These are phyloP conservation scores for Macquaria australasica DNA, from an alignment of 2,113 vertebrate genomes.

Conservation along the genomic window DNA sequence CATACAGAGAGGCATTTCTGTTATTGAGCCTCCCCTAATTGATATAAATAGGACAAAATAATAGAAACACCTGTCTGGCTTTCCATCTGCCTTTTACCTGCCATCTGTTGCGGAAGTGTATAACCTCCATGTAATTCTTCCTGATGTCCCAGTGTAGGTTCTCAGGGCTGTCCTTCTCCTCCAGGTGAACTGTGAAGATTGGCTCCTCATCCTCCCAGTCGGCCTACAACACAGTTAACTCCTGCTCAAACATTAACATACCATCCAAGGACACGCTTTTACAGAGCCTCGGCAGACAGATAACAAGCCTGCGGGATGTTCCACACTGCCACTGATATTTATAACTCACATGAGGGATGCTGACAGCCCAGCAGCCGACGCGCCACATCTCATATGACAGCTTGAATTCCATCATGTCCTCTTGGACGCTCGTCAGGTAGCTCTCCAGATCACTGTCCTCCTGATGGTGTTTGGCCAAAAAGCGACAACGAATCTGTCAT, in stretches of 20 bases:
- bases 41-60: neutral
- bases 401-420: conserved; percentile 84
- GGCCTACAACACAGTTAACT: conserved; percentile 62
- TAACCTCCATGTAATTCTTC: conserved; percentile 79
- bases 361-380: conserved; percentile 80
- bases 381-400: conserved; percentile 86
- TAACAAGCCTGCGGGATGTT: conserved; percentile 52
- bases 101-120: conserved; percentile 77
- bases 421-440: conserved; percentile 71
- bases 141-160: conserved; percentile 84
- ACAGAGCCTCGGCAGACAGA: conserved; percentile 39
- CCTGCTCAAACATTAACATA: conserved; percentile 51
- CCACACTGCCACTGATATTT: conserved; percentile 52
- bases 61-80: neutral
- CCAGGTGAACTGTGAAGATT: conserved; percentile 81
- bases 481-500: conserved; percentile 32
- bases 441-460: conserved; percentile 75
- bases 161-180: conserved; percentile 80
- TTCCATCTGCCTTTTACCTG: conserved; percentile 71
- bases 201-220: conserved; percentile 71
- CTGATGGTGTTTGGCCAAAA: conserved; percentile 62
- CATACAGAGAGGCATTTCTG: too few relatives aligned
- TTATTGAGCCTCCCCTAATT: neutral
- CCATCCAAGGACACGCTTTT: conserved; percentile 47
- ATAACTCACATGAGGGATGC: conserved; percentile 80